Percentiles rank a stretch among this genome's conserved stretches.
phyloP scores from a whole-genome alignment of 2,113 vertebrate genomes.

The Thamnaconus septentrionalis region DNA sequence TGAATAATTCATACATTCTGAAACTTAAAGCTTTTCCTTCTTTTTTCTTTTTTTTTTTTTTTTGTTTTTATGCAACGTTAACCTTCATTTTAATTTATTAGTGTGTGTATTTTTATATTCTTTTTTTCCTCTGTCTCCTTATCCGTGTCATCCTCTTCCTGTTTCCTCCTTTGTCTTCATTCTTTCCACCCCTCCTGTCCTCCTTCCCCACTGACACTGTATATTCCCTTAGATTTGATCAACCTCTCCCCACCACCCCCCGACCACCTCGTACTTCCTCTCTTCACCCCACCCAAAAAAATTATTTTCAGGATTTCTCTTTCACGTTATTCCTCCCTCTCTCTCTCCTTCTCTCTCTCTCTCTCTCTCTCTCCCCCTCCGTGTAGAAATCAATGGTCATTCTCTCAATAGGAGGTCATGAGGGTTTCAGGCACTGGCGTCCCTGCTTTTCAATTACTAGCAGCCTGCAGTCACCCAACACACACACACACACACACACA shows the following conservation, averaged over 20 bases:
- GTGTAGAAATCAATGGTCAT: conserved; percentile 72
- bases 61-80: no score
- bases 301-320: conserved; percentile 21
- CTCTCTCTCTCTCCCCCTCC: conserved; percentile 26
- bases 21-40: no score
- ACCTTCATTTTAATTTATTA: no score
- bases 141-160: no score
- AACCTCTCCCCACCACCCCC: neutral
- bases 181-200: no score
- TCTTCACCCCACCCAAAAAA: neutral
- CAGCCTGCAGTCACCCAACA: conserved; percentile 57
- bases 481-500: conserved; percentile 7
- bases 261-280: neutral
- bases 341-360: neutral
- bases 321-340: conserved; percentile 14
- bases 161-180: no score
- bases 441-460: conserved; percentile 78
- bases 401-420: conserved; percentile 76
- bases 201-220: no score
- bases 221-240: neutral
- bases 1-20: no score
- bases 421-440: conserved; percentile 52
- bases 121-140: no score
- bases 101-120: no score
- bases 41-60: no score